Percentiles rank a stretch among this genome's conserved stretches.
phyloP scores from a whole-genome alignment of 2,888 invertebrate species.

The Drosophila recens region DNA sequence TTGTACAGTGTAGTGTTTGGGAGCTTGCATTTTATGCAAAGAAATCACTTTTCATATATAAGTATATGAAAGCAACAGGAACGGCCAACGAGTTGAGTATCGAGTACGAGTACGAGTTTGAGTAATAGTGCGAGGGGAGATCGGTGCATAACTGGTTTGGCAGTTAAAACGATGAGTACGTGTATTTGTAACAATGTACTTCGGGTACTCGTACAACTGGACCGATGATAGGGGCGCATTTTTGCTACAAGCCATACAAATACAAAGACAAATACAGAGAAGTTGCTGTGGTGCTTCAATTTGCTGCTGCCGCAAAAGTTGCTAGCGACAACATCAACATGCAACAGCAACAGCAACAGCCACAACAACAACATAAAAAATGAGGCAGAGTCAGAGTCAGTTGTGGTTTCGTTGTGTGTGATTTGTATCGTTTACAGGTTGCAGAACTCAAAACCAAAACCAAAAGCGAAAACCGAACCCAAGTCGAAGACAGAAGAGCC shows the following conservation, averaged over 20 bases:
- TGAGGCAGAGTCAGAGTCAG: constrained; percentile 19
- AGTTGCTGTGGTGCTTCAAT: constrained; percentile 76
- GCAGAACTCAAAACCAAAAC: constrained; percentile 26
- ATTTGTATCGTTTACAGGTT: constrained; percentile 77
- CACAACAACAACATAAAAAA: constrained; percentile 19
- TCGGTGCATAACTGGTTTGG: constrained; percentile 46
- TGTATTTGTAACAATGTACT: constrained; percentile 35
- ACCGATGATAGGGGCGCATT: constrained; percentile 71
- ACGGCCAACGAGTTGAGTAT: constrained; percentile 21
- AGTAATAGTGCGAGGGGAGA: constrained; percentile 9
- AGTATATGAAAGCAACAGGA: constrained; percentile 66
- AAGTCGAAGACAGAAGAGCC: constrained; percentile 16
- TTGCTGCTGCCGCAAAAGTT: constrained; percentile 69
- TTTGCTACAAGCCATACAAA: constrained; percentile 81
- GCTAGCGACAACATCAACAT: constrained; percentile 61
- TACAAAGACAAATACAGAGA: constrained; percentile 53
- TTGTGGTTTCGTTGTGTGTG: constrained; percentile 64
- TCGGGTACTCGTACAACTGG: constrained; percentile 37
- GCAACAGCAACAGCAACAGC: constrained; percentile 27
- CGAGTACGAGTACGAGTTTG: neutral
- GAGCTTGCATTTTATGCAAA: constrained; percentile 69
- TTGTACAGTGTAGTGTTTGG: constrained; percentile 43
- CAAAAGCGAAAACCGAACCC: constrained; percentile 1
- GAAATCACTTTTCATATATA: constrained; percentile 80
- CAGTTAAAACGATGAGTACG: constrained; percentile 31